Conservation (phyloP, 2,113 vertebrate genomes). For the Ifrita kowaldi region DNA sequence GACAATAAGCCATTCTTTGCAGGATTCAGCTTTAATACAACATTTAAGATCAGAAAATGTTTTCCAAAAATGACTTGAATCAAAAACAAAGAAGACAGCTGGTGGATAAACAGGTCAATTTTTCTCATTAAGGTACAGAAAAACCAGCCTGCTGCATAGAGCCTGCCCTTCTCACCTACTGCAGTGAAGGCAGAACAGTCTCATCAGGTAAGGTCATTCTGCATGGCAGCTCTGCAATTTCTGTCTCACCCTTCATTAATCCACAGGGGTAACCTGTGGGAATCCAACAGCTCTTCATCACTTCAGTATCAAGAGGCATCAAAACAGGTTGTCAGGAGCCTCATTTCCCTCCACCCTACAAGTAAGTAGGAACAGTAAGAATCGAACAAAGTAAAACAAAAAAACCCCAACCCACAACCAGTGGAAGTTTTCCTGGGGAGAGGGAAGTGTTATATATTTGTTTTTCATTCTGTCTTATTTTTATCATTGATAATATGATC, state of each 20-base stretch:
- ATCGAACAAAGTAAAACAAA: neutral
- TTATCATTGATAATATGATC: neutral
- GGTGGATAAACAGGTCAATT: constrained; percentile 63
- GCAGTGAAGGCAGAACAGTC: constrained; percentile 42
- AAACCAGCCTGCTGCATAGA: neutral
- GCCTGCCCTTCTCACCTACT: constrained; percentile 49
- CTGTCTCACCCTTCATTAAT: constrained; percentile 65
- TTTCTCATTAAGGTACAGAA: constrained; percentile 66
- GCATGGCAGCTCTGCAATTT: constrained; percentile 26
- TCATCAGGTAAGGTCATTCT: constrained; percentile 60
- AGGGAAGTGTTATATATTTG: neutral
- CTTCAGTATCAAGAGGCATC: neutral
- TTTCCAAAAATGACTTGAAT: constrained; percentile 37
- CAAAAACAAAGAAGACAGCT: constrained; percentile 50
- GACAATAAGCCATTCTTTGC: neutral
- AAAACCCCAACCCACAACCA: neutral
- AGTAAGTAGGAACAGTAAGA: neutral
- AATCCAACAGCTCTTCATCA: constrained; percentile 17
- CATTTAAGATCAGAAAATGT: neutral
- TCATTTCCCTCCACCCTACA: neutral
- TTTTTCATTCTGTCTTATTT: neutral
- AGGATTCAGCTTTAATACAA: neutral
- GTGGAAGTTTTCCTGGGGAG: neutral
- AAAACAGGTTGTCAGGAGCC: neutral
- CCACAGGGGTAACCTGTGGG: constrained; percentile 13